phyloP scores from a whole-genome alignment of 2,888 invertebrate species.

The Andrena praecox region DNA sequence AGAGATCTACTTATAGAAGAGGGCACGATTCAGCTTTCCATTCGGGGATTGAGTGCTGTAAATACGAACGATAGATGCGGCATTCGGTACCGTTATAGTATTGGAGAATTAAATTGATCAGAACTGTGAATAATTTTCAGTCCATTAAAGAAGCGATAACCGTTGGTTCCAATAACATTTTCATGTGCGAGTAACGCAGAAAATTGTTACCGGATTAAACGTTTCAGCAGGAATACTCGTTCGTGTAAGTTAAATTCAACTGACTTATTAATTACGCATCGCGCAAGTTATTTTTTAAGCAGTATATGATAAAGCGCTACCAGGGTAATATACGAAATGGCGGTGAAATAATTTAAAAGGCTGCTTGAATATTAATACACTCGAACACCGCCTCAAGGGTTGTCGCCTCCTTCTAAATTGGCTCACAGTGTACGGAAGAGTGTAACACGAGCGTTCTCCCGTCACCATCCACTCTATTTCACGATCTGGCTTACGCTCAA shows the following conservation, averaged over 20 bases:
- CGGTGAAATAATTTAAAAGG: neutral
- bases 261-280: neutral
- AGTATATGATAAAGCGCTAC: neutral
- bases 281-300: neutral
- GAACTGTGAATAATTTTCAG: neutral
- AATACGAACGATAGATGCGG: neutral
- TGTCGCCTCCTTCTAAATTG: slow-evolving; percentile 9
- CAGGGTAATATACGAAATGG: neutral
- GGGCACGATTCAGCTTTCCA: too few species aligned
- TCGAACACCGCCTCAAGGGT: neutral
- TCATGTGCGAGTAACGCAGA: neutral
- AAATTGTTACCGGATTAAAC: neutral
- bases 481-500: slow-evolving; percentile 26
- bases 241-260: neutral
- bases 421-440: neutral
- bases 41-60: neutral
- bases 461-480: slow-evolving; percentile 13
- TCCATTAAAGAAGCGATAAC: slow-evolving; percentile 4
- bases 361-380: neutral
- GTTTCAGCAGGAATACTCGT: neutral
- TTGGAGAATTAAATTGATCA: slow-evolving; percentile 1
- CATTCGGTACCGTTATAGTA: neutral
- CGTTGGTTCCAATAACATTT: neutral
- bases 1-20: too few species aligned
- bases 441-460: neutral